Percentiles rank a stretch among this genome's conserved stretches.
These are phyloP conservation scores for Apodemus sylvaticus DNA, from an alignment of 2,113 vertebrate species.

Conservation along the genomic window DNA sequence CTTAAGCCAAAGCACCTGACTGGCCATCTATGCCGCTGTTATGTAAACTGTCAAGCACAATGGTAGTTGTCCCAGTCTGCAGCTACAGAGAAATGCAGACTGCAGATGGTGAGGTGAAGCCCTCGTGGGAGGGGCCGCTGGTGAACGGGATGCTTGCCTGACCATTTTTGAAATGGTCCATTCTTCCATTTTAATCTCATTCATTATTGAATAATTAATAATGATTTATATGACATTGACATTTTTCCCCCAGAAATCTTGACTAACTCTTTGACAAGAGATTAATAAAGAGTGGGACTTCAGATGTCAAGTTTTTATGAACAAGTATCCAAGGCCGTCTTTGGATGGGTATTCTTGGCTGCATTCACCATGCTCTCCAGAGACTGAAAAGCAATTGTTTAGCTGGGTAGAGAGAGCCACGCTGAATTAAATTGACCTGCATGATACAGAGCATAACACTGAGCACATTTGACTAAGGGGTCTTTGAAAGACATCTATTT, in stretches of 20 bases:
- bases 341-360: conserved; percentile 82
- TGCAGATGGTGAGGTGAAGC: background rate
- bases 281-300: conserved; percentile 84
- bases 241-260: conserved; percentile 75
- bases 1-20: background rate
- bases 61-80: background rate
- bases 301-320: conserved; percentile 85
- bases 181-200: conserved; percentile 29
- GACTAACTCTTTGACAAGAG: conserved; percentile 80
- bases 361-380: conserved; percentile 81
- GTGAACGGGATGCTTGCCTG: background rate
- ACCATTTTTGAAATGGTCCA: background rate
- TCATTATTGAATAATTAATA: conserved; percentile 72
- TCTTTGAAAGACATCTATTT: conserved; percentile 86
- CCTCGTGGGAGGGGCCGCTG: background rate
- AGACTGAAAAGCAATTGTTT: conserved; percentile 86
- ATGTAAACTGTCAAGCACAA: background rate
- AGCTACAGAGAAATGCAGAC: background rate
- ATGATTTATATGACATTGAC: conserved; percentile 82
- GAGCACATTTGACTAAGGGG: conserved; percentile 85
- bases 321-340: conserved; percentile 84
- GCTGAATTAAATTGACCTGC: conserved; percentile 87
- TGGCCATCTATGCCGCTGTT: background rate
- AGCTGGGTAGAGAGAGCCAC: conserved; percentile 82
- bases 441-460: conserved; percentile 78